Conservation (phyloP, 2,113 vertebrate species). For the Arizona elegans region DNA sequence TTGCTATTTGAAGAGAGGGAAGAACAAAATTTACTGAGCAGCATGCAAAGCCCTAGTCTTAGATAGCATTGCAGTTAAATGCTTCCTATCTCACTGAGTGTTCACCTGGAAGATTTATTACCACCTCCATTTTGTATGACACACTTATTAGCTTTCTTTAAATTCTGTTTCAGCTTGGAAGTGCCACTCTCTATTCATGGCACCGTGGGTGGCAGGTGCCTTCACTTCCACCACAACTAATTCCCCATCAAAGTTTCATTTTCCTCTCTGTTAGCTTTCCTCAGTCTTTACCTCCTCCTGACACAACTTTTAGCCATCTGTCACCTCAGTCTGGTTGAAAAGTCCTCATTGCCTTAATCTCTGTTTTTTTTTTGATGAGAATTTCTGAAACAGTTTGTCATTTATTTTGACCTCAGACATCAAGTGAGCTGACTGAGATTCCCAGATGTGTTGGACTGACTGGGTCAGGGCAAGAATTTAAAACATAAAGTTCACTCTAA, state of each 20-base stretch:
- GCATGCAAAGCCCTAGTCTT: neutral
- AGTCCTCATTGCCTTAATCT: neutral
- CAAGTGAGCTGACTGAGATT: neutral
- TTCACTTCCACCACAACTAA: conserved; percentile 21
- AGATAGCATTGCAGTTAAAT: neutral
- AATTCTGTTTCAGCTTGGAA: conserved; percentile 9
- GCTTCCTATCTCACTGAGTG: neutral
- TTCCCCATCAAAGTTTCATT: conserved; percentile 30
- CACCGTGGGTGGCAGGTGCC: conserved; percentile 22
- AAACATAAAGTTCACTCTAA: neutral
- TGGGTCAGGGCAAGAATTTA: neutral
- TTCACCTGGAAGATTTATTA: conserved; percentile 14
- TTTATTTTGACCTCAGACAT: conserved; percentile 5
- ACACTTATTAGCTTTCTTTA: conserved; percentile 12
- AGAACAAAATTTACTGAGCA: neutral
- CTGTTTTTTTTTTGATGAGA: conserved; percentile 10
- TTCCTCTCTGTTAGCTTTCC: conserved; percentile 26
- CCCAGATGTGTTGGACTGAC: neutral
- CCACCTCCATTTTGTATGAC: conserved; percentile 8
- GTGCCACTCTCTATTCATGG: conserved; percentile 24
- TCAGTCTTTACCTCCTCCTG: conserved; percentile 23
- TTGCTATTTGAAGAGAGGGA: neutral
- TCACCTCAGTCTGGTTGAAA: conserved; percentile 9
- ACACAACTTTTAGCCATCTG: conserved; percentile 22
- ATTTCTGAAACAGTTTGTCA: neutral